Percentiles rank a stretch among this genome's conserved stretches.
Conservation (phyloP, 1,140 invertebrate species). For the Trichogramma pretiosum region DNA sequence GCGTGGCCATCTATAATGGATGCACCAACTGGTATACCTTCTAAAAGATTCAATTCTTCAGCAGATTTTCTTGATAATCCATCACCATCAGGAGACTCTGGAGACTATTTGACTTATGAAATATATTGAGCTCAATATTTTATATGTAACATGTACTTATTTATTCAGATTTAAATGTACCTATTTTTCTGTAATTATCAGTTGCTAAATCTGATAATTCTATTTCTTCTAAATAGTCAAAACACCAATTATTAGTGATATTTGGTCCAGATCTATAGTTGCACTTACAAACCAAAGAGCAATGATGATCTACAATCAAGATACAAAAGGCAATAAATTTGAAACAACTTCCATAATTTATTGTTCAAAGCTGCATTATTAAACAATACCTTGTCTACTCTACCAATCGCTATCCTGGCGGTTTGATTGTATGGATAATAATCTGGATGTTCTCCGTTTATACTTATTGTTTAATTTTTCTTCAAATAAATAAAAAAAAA, state of each 20-base stretch:
- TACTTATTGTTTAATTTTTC: too few relatives aligned
- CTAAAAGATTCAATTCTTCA: constrained; percentile 56
- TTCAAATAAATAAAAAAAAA: too few relatives aligned
- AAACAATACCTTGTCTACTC: constrained; percentile 54
- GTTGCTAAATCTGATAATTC: constrained; percentile 65
- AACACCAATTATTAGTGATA: constrained; percentile 60
- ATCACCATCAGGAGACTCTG: constrained; percentile 62
- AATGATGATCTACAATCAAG: constrained; percentile 66
- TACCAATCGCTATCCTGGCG: constrained; percentile 80
- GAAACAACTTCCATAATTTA: background rate
- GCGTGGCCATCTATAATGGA: constrained; percentile 94
- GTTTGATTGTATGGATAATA: too few relatives aligned
- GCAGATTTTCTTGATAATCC: constrained; percentile 62
- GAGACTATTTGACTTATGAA: constrained; percentile 51
- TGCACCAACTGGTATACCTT: constrained; percentile 69
- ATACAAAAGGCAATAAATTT: constrained; percentile 55
- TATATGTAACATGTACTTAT: background rate
- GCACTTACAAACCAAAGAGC: constrained; percentile 92
- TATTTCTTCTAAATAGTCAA: constrained; percentile 63
- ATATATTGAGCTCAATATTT: background rate
- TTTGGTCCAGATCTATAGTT: constrained; percentile 63
- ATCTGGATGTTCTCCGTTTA: too few relatives aligned
- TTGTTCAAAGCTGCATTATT: background rate
- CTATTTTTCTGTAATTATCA: constrained; percentile 68
- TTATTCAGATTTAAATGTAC: constrained; percentile 36